Conservation (phyloP, 2,113 vertebrate species). For the Cranoglanis bouderius region DNA sequence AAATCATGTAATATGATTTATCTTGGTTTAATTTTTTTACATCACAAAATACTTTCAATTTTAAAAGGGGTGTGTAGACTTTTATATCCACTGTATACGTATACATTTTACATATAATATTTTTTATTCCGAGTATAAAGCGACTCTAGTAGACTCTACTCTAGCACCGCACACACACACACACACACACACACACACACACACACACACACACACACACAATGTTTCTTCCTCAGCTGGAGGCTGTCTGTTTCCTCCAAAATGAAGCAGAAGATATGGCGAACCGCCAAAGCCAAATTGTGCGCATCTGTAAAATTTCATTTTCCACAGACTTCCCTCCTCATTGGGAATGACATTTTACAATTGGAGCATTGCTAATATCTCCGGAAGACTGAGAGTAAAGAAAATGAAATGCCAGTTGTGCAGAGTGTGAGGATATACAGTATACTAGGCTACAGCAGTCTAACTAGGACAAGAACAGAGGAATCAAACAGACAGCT, state of each 20-base stretch:
- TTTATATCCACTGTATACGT: no score
- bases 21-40: no score
- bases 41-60: neutral
- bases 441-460: neutral
- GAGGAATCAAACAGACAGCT: neutral
- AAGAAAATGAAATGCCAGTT: neutral
- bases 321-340: slow-evolving; percentile 20
- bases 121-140: neutral
- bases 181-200: neutral
- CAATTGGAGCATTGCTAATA: slow-evolving; percentile 16
- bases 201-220: neutral
- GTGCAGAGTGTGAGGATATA: neutral
- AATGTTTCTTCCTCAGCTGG: neutral
- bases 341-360: neutral
- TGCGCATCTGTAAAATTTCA: neutral
- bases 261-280: neutral
- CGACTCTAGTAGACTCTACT: neutral
- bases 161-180: neutral
- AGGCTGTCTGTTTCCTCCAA: neutral
- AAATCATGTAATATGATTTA: neutral
- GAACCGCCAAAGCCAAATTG: neutral
- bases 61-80: neutral
- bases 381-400: neutral
- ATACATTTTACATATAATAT: no score
- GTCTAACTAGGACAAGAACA: neutral